phyloP scores from a whole-genome alignment of 2,797 vertebrate genomes.

The Sparus aurata region DNA sequence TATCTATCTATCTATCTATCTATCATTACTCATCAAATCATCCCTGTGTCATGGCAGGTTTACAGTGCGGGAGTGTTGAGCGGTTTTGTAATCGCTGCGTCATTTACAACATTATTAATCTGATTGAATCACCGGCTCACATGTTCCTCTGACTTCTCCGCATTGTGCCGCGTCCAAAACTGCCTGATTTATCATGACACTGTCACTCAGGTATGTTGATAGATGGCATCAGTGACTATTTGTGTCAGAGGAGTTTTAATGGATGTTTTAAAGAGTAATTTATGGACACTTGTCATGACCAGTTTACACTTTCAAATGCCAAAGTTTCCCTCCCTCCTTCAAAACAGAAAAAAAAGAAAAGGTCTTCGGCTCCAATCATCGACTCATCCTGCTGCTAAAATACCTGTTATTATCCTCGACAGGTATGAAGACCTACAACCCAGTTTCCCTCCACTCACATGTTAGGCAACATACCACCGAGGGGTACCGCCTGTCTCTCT shows the following conservation, averaged over 20 bases:
- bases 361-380: conserved; percentile 61
- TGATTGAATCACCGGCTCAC: conserved; percentile 15
- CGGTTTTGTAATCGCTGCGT: conserved; percentile 31
- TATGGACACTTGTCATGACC: conserved; percentile 70
- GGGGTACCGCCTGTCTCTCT: conserved; percentile 15
- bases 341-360: conserved; percentile 39
- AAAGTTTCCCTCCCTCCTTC: conserved; percentile 30
- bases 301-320: conserved; percentile 63
- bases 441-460: conserved; percentile 38
- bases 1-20: too few species aligned
- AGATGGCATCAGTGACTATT: conserved; percentile 59
- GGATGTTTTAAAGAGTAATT: conserved; percentile 59
- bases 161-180: neutral
- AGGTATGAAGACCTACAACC: conserved; percentile 71
- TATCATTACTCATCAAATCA: too few species aligned
- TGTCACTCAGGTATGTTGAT: conserved; percentile 68
- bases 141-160: neutral
- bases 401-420: conserved; percentile 75
- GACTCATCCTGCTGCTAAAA: conserved; percentile 62
- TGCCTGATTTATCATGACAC: conserved; percentile 3
- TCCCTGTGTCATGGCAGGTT: neutral
- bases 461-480: conserved; percentile 57
- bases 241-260: conserved; percentile 75
- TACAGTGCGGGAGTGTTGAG: conserved; percentile 15
- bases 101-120: conserved; percentile 29